These are phyloP conservation scores for Amblyornis subalaris DNA, from an alignment of 2,113 vertebrate genomes.

Conservation along the genomic window DNA sequence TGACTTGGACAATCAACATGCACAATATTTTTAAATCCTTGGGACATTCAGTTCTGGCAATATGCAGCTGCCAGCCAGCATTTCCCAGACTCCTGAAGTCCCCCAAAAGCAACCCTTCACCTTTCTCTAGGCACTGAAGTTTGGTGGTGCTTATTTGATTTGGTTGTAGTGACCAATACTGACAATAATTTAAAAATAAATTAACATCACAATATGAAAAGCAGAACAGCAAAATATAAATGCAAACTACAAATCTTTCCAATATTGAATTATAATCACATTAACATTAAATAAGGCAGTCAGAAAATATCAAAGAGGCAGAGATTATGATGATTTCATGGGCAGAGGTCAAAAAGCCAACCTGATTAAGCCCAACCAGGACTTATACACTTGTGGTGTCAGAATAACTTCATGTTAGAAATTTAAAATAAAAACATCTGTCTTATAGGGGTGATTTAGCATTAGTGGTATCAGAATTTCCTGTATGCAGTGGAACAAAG, in stretches of 20 bases:
- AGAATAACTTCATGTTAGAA: background rate
- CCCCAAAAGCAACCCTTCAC: background rate
- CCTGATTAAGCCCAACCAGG: background rate
- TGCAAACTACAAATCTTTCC: background rate
- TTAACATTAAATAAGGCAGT: background rate
- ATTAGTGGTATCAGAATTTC: background rate
- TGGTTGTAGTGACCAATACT: rapidly evolving
- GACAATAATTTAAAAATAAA: background rate
- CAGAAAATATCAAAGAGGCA: background rate
- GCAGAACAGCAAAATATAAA: background rate
- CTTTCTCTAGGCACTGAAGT: background rate
- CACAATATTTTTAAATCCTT: background rate
- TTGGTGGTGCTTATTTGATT: background rate
- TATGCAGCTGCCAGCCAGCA: background rate
- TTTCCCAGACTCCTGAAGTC: background rate
- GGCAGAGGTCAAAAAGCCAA: background rate
- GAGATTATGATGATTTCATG: background rate
- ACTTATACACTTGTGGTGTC: background rate
- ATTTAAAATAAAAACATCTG: background rate
- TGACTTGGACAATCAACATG: background rate
- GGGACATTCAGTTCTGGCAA: constrained; percentile 12
- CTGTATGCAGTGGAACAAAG: background rate
- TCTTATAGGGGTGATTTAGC: background rate
- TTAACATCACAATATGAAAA: background rate
- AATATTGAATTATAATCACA: background rate